Conservation (phyloP, 2,888 invertebrate genomes). For the Deilephila elpenor region DNA sequence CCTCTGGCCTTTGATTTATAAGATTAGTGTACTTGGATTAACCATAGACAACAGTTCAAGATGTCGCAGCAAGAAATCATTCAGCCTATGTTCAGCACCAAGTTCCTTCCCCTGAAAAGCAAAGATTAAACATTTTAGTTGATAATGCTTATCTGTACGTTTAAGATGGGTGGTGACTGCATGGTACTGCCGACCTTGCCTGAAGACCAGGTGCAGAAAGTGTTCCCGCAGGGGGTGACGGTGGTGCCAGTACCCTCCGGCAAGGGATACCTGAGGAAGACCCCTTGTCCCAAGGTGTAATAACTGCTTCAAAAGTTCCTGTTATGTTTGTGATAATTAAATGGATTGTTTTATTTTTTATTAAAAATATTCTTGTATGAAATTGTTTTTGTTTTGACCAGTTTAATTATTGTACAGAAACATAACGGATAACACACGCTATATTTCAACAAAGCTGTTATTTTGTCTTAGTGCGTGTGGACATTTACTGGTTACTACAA, state of each 20-base stretch:
- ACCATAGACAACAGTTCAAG: too few species aligned
- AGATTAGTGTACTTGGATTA: too few species aligned
- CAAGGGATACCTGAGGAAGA: conserved; percentile 91
- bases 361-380: neutral
- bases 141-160: conserved; percentile 38
- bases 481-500: too few species aligned
- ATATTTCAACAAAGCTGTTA: too few species aligned
- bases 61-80: too few species aligned
- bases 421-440: too few species aligned
- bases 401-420: neutral
- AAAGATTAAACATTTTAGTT: too few species aligned
- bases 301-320: neutral
- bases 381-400: neutral
- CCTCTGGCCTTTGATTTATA: too few species aligned
- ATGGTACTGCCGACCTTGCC: conserved; percentile 95
- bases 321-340: conserved; percentile 16
- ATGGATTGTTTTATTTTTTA: conserved; percentile 8
- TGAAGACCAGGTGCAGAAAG: conserved; percentile 86
- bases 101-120: too few species aligned
- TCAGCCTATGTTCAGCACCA: too few species aligned
- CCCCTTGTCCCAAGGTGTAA: conserved; percentile 83
- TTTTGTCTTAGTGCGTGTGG: too few species aligned
- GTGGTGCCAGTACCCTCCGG: conserved; percentile 92
- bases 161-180: conserved; percentile 91
- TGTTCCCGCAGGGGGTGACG: conserved; percentile 90